Percentiles rank a stretch among this genome's conserved stretches.
Conservation (phyloP, 2,113 vertebrate genomes). For the Myrmophylax atrothorax region DNA sequence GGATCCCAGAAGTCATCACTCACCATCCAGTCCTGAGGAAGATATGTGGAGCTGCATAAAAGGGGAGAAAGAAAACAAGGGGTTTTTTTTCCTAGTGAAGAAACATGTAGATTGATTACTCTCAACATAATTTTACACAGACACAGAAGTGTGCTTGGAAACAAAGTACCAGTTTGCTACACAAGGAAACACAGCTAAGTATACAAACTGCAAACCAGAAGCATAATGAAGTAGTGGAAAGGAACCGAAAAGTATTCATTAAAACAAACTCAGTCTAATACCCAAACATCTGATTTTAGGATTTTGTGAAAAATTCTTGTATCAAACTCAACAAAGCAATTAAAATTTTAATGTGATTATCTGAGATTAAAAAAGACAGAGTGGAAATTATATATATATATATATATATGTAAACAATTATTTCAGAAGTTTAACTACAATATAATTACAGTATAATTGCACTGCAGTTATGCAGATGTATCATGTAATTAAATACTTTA, state of each 20-base stretch:
- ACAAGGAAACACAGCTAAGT: not conserved
- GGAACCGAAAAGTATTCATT: not conserved
- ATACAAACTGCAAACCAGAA: not conserved
- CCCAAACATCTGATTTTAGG: not conserved
- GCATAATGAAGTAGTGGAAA: not conserved
- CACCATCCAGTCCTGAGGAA: not conserved
- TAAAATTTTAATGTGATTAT: not conserved
- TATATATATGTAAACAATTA: not conserved
- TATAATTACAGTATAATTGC: not conserved
- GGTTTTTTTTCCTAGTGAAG: not conserved
- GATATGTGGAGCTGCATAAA: not conserved
- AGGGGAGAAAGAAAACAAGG: not conserved
- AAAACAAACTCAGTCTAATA: not conserved
- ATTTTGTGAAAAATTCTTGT: not conserved
- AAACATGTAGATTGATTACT: not conserved
- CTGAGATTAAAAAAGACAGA: not conserved
- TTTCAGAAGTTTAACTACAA: not conserved
- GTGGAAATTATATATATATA: not conserved
- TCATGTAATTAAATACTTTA: not conserved
- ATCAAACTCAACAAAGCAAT: not conserved
- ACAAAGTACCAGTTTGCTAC: not conserved
- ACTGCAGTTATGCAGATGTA: not conserved
- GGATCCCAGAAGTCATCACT: not conserved
- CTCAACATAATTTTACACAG: not conserved
- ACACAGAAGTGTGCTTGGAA: not conserved